Evolutionary conservation across 2,113 vertebrate genomes (phyloP).

Genomic region (Cairina moschata): DNA sequence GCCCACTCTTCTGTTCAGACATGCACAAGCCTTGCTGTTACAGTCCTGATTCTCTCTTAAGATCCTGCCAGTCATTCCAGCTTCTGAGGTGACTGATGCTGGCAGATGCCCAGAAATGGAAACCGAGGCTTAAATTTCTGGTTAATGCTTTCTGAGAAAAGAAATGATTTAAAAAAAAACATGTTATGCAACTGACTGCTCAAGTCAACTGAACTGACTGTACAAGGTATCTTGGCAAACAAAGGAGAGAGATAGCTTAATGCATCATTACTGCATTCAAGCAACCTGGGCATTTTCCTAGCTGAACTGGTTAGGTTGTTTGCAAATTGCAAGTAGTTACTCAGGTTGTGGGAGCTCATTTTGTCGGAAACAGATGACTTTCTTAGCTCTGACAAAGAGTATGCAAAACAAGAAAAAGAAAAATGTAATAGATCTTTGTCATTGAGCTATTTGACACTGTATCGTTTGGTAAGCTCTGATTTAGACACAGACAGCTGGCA

Average conservation of each 20-base stretch:
- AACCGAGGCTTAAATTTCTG: constrained; percentile 1
- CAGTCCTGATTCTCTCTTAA: constrained; percentile 17
- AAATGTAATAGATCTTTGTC: constrained; percentile 12
- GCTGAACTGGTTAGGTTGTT: constrained; percentile 38
- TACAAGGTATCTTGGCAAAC: constrained; percentile 30
- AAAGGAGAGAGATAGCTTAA: constrained; percentile 24
- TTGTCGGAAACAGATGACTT: background rate
- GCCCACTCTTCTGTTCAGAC: background rate
- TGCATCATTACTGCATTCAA: constrained; percentile 16
- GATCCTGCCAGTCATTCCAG: background rate
- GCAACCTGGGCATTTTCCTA: constrained; percentile 26
- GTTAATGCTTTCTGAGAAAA: background rate
- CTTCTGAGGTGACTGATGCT: constrained; percentile 11
- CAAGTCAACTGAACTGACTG: constrained; percentile 20
- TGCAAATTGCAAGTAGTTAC: constrained; percentile 28
- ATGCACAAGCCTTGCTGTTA: background rate
- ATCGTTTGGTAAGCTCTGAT: background rate
- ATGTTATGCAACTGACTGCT: background rate
- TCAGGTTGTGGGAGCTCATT: constrained; percentile 12
- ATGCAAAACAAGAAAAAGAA: constrained; percentile 16
- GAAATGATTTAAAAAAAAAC: background rate
- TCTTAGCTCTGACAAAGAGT: constrained; percentile 25
- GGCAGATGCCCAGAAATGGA: constrained; percentile 5
- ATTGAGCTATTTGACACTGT: background rate
- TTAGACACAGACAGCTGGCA: background rate